Percentiles rank a stretch among this genome's conserved stretches.
Conservation (phyloP, 37 sponge, comb jelly and placozoan genomes). For the Eunapius fragilis region DNA sequence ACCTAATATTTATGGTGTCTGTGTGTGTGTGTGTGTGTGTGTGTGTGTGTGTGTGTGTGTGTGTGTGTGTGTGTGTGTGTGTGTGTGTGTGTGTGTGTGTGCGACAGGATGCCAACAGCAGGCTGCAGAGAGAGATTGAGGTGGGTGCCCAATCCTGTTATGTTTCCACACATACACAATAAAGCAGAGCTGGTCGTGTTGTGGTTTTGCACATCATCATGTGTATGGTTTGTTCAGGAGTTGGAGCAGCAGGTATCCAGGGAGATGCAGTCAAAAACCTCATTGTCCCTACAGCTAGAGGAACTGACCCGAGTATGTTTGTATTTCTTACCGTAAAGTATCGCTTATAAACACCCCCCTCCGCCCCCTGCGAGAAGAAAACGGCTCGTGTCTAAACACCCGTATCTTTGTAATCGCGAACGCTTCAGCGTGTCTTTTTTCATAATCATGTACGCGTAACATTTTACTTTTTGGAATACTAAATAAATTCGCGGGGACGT, state of each 20-base stretch:
- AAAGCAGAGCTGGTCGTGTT: not conserved
- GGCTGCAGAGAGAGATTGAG: constrained; percentile 7
- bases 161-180: not conserved
- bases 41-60: not conserved
- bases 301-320: constrained; percentile 29
- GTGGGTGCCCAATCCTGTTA: not conserved
- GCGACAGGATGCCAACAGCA: not conserved
- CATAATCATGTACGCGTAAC: too few relatives aligned
- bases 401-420: too few relatives aligned
- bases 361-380: too few relatives aligned
- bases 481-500: too few relatives aligned
- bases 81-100: not conserved
- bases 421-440: too few relatives aligned
- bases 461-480: too few relatives aligned
- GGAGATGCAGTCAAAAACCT: constrained; percentile 14
- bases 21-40: not conserved
- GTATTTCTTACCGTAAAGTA: not conserved
- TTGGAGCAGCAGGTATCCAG: constrained; percentile 25
- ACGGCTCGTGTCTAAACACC: too few relatives aligned
- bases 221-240: constrained; percentile 8
- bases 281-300: constrained; percentile 34
- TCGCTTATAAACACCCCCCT: too few relatives aligned
- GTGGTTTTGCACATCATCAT: not conserved
- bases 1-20: not conserved
- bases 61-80: not conserved